Evolutionary conservation across 1,140 invertebrate species (phyloP), one percentile per base, ranked within the genome.

Genomic region (Bombus sibiricus): DNA sequence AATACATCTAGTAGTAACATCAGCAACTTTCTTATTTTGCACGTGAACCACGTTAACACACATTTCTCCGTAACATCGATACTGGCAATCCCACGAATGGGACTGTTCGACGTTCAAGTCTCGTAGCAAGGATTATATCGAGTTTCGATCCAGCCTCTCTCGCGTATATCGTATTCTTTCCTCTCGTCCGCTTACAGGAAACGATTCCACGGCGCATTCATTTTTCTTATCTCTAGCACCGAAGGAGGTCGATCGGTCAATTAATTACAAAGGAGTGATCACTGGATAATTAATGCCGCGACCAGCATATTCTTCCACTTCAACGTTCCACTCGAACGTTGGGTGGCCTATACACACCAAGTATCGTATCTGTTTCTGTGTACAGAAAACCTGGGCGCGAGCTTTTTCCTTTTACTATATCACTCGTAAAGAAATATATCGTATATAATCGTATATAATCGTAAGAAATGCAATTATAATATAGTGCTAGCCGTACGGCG

Each of bases 201-300:
- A 37, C 43, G 80, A 39, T 69, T 39, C 22, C 62, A 6, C 37
- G 18, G n/a, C 41, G 43, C 32, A 53, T 87, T 74, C 3, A 87
- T 87, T 87, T 83, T 83, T 84, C 53, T 83, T 84, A 88, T 87
- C 80, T 41, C 69, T 43, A 68, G 75, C 75, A 37, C 80, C 72
- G 66, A 88, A 88, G 75, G 81, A 69, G 77, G 76, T 75, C 77
- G 87, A 88, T 85, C 76, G 86, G 62, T 89, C 87, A 80, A 89
- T 89, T 89, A 88, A 89, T 88, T 85, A 85, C 81, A 81, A 62
- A 47, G 81, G 47, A 80, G 81, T 68, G 86, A 88, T 88, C 87
- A 82, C 43, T 77, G 75, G 78, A 85, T 89, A 89, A 89, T 88
- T 87, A 88, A 87, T 89, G 73, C 76, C 12, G 64, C 25, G 22